Evolutionary conservation across 2,113 vertebrate genomes (phyloP), one percentile per base, ranked within the genome.

Genomic region (Talpa occidentalis): DNA sequence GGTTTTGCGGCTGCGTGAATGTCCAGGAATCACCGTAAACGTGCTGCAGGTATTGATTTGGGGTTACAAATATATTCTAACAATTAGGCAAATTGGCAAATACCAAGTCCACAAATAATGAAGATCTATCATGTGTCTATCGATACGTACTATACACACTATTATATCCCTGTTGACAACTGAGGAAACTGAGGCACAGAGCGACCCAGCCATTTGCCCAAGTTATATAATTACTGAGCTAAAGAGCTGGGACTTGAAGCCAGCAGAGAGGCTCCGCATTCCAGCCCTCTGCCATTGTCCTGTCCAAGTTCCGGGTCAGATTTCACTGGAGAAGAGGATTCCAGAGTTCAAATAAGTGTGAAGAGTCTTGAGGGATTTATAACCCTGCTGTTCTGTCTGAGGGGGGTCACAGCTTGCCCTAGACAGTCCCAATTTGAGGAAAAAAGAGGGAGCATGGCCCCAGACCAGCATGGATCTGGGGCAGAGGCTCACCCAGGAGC

Each of bases 241-340:
- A 6, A 10, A 0, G 0, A 44, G 6, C 47, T 73, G 47, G 47
- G 8, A 28, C 66, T 66, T 59, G n/a, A 72, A 84, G 79, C 42
- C 72, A 40, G 37, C 32, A 42, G 72, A 26, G 35, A 66, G 73
- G 42, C 28, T 88, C 66, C 7, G 72, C 16, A 10, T 16, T 12
- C 0, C 1, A 60, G 3, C 66, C 52, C 35, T 40, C 32, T 2
- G 5, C 4, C 14, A 32, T 16, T 22, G 0, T 10, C 6, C 9
- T 16, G 21, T 24, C 30, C 40, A 21, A n/a, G 52, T 37, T 67
- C 76, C 67, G 44, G 59, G n/a, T 80, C 60, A 40, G 56, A 80
- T 19, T 49, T 82, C 40, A 16, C 17, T 62, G 42, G 66, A 83
- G 42, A 24, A 77, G 42, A 47, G 15, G 54, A 8, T 62, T 78